These are phyloP conservation scores for Arrhamphus sclerolepis DNA, from an alignment of 2,797 vertebrate species.

Conservation along the genomic window DNA sequence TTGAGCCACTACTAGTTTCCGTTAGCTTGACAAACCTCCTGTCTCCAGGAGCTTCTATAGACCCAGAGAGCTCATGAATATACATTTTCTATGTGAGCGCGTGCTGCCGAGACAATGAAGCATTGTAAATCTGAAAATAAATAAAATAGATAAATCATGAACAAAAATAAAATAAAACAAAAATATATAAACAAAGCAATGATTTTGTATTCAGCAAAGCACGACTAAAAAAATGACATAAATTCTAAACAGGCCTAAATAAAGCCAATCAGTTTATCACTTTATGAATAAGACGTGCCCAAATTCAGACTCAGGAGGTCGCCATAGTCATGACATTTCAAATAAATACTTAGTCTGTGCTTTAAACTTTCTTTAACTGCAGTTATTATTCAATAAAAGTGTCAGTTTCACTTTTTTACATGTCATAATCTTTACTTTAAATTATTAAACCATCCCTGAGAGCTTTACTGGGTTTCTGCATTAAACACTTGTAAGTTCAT, in stretches of 20 bases:
- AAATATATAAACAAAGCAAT: background rate
- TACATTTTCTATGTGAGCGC: constrained; percentile 37
- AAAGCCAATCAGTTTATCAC: background rate
- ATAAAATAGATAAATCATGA: background rate
- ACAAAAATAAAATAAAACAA: too few species aligned
- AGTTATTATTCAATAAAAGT: too few species aligned
- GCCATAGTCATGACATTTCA: background rate
- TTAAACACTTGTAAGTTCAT: too few species aligned
- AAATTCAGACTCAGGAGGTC: background rate
- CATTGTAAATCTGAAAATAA: too few species aligned
- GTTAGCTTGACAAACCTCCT: constrained; percentile 10
- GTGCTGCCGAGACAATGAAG: constrained; percentile 15
- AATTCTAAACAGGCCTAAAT: background rate
- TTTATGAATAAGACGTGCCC: background rate
- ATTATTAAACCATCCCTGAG: too few species aligned
- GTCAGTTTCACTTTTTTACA: too few species aligned
- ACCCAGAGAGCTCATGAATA: constrained; percentile 66
- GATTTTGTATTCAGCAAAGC: too few species aligned
- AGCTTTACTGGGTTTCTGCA: too few species aligned
- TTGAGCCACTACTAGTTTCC: background rate
- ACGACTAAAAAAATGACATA: too few species aligned
- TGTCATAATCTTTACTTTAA: too few species aligned
- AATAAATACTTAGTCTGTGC: background rate
- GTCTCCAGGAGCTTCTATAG: constrained; percentile 17
- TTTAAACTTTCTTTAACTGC: too few species aligned